These are phyloP conservation scores for Lordiphosa clarofinis DNA, from an alignment of 1,140 invertebrate species.

Conservation along the genomic window DNA sequence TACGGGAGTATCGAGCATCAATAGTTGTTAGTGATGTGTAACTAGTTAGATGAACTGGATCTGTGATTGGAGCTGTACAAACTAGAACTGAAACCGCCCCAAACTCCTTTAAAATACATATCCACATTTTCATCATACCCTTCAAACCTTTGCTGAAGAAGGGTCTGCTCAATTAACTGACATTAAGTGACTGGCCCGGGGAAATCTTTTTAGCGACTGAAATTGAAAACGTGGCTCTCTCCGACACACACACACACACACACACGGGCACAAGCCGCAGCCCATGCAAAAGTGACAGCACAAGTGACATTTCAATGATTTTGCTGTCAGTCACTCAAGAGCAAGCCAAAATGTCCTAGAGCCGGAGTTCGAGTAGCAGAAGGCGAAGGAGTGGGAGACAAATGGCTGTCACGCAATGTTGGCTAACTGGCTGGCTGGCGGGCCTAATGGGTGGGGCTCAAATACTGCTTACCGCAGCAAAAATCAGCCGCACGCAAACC, in stretches of 20 bases:
- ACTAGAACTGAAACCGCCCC: too few relatives aligned
- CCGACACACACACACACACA: too few relatives aligned
- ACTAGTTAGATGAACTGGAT: too few relatives aligned
- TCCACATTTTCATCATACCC: too few relatives aligned
- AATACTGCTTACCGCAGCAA: conserved; percentile 50
- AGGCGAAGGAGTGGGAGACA: conserved; percentile 12
- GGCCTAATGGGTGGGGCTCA: neutral
- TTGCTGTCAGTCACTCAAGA: conserved; percentile 37
- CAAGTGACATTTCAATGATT: conserved; percentile 62
- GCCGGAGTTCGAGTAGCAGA: neutral
- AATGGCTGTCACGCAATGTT: conserved; percentile 55
- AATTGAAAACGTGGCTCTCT: conserved; percentile 42
- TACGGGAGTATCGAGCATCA: too few relatives aligned
- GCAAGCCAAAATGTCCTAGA: conserved; percentile 2
- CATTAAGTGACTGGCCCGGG: conserved; percentile 40
- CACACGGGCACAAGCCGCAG: neutral
- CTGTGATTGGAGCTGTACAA: too few relatives aligned
- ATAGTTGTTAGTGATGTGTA: too few relatives aligned
- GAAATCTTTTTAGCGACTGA: conserved; percentile 15
- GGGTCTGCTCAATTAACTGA: conserved; percentile 40
- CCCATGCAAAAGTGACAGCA: conserved; percentile 43
- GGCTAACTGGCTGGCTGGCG: conserved; percentile 7
- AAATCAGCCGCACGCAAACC: conserved; percentile 20
- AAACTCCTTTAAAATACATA: too few relatives aligned
- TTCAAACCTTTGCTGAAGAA: too few relatives aligned